A percentile compares a stretch with the other conserved stretches of the same genome.
Conservation (phyloP, 2,113 vertebrate species). For the Cricetomys ansorgei region DNA sequence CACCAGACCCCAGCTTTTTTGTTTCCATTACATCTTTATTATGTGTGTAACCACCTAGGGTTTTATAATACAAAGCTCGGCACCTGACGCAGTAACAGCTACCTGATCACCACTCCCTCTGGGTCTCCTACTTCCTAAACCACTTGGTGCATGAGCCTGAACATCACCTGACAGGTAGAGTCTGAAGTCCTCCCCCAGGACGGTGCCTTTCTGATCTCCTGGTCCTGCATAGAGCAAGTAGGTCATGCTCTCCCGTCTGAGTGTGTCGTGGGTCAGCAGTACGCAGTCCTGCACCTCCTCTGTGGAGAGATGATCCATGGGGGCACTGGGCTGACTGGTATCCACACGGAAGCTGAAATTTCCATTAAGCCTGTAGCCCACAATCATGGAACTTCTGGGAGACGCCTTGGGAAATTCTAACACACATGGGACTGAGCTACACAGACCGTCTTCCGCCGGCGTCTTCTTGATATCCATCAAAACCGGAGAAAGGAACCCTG, state of each 20-base stretch:
- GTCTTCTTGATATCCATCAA: not conserved
- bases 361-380: not conserved
- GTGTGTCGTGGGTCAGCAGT: not conserved
- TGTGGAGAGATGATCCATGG: too few relatives aligned
- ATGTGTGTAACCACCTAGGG: not conserved
- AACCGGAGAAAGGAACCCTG: not conserved
- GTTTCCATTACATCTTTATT: too few relatives aligned
- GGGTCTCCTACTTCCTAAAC: not conserved
- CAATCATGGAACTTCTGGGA: not conserved
- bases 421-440: not conserved
- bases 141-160: not conserved
- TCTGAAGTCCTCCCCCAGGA: not conserved
- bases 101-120: not conserved
- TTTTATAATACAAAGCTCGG: not conserved
- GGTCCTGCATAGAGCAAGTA: not conserved
- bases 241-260: not conserved
- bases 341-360: not conserved
- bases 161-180: not conserved
- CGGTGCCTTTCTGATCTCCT: not conserved
- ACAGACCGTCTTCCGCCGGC: not conserved
- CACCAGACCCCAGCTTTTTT: not conserved
- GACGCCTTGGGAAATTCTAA: slow-evolving; percentile 18
- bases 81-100: not conserved
- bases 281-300: not conserved
- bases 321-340: not conserved